phyloP scores from a whole-genome alignment of 2,113 vertebrate species.

The Motacilla tschutschensis region DNA sequence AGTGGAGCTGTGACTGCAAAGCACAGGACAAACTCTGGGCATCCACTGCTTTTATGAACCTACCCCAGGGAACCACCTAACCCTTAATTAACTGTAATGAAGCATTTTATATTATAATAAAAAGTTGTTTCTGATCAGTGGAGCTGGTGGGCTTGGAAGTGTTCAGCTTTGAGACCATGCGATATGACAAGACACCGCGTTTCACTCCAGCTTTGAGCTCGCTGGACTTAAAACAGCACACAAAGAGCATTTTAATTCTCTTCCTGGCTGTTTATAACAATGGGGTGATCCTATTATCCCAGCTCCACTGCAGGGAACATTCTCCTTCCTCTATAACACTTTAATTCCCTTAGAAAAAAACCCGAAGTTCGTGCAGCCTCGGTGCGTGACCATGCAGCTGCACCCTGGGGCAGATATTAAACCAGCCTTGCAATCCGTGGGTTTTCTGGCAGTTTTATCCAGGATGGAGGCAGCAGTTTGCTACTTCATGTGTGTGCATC shows the following conservation, averaged over 20 bases:
- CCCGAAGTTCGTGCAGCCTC: background rate
- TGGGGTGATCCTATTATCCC: slow-evolving; percentile 40
- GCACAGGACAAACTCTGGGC: background rate
- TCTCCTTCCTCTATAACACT: background rate
- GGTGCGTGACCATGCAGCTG: fast-evolving
- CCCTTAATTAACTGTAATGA: slow-evolving; percentile 28
- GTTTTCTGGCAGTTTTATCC: background rate
- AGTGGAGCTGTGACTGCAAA: background rate
- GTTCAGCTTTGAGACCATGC: background rate
- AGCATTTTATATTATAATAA: slow-evolving; percentile 38
- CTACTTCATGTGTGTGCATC: background rate
- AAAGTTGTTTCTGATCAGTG: slow-evolving; percentile 22
- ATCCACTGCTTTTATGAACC: background rate
- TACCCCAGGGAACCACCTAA: background rate
- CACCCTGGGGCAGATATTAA: background rate
- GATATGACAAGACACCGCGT: background rate
- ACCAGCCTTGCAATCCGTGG: background rate
- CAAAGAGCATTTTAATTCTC: slow-evolving; percentile 4
- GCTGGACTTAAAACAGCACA: background rate
- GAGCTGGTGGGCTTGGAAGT: background rate
- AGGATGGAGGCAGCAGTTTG: background rate
- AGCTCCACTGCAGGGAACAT: background rate
- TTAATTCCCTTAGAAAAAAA: background rate
- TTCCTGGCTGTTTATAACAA: slow-evolving; percentile 12
- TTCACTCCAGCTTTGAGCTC: background rate